Evolutionary conservation across 1,140 invertebrate genomes (phyloP).

Genomic region (Drosophila bifasciata): DNA sequence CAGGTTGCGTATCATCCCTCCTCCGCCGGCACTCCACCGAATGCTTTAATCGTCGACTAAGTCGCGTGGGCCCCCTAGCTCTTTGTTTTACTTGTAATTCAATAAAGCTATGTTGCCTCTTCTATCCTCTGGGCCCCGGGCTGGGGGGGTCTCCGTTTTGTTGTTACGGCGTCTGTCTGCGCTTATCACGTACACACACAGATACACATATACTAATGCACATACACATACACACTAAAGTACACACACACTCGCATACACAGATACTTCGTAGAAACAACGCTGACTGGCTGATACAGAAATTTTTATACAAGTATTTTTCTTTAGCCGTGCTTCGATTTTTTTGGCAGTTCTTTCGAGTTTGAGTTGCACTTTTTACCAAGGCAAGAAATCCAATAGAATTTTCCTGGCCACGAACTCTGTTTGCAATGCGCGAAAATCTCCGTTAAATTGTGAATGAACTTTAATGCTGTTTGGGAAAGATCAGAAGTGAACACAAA

Average conservation of each 20-base stretch:
- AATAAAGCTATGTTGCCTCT: slow-evolving; percentile 55
- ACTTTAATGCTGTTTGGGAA: slow-evolving; percentile 12
- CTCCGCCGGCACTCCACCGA: not conserved
- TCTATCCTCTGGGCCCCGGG: slow-evolving; percentile 11
- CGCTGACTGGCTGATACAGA: slow-evolving; percentile 75
- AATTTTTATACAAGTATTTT: slow-evolving; percentile 62
- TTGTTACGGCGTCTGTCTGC: slow-evolving; percentile 71
- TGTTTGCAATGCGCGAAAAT: not conserved
- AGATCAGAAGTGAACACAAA: slow-evolving; percentile 40
- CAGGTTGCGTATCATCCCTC: slow-evolving; percentile 22
- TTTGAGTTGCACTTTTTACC: slow-evolving; percentile 32
- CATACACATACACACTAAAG: slow-evolving; percentile 18
- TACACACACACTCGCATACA: slow-evolving; percentile 22
- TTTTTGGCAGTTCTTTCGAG: slow-evolving; percentile 55
- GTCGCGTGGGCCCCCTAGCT: slow-evolving; percentile 32
- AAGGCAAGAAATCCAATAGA: slow-evolving; percentile 16
- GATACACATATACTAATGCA: slow-evolving; percentile 23
- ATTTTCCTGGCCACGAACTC: slow-evolving; percentile 18
- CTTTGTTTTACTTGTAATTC: slow-evolving; percentile 77
- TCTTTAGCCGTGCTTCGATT: slow-evolving; percentile 72
- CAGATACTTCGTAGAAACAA: slow-evolving; percentile 31
- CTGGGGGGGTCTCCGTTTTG: slow-evolving; percentile 48
- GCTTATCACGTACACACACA: slow-evolving; percentile 70
- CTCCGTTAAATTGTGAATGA: slow-evolving; percentile 8
- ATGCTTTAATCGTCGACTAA: slow-evolving; percentile 60